Conservation (phyloP, 2,113 vertebrate species). For the Epinephelus lanceolatus region DNA sequence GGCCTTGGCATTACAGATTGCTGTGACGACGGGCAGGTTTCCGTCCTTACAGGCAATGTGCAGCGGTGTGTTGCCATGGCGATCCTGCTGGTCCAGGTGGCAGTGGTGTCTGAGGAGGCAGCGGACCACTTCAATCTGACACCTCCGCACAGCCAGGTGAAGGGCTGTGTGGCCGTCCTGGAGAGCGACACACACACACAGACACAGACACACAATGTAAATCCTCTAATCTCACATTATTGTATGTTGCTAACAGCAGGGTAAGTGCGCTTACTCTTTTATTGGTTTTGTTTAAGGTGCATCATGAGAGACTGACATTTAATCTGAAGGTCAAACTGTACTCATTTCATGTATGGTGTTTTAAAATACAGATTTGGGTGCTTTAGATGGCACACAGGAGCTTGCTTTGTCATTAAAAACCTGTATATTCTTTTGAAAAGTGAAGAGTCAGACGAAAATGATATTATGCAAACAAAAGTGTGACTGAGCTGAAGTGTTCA, state of each 20-base stretch:
- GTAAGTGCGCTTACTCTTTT: too few species aligned
- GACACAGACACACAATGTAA: background rate
- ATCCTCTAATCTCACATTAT: background rate
- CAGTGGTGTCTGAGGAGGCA: slow-evolving; percentile 89
- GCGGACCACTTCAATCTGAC: slow-evolving; percentile 95
- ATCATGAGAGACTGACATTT: too few species aligned
- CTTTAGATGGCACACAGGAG: too few species aligned
- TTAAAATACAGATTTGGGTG: too few species aligned
- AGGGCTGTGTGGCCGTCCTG: slow-evolving; percentile 97
- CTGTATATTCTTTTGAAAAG: too few species aligned
- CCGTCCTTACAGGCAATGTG: slow-evolving; percentile 98
- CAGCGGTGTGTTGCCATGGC: slow-evolving; percentile 94
- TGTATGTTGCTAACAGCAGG: background rate
- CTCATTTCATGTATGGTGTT: too few species aligned
- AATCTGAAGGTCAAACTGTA: too few species aligned
- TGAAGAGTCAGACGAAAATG: too few species aligned
- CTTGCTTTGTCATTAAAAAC: too few species aligned
- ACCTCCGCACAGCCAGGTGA: slow-evolving; percentile 94
- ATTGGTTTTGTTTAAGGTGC: too few species aligned
- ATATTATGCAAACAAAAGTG: too few species aligned
- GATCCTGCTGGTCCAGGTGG: slow-evolving; percentile 92
- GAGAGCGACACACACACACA: slow-evolving; percentile 29
- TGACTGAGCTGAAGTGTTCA: background rate
- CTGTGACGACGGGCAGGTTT: slow-evolving; percentile 89
- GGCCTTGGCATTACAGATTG: slow-evolving; percentile 90